A percentile compares a stretch with the other conserved stretches of the same genome.
Evolutionary conservation across 2,888 invertebrate genomes (phyloP).

Genomic region (Alsophila aescularia): DNA sequence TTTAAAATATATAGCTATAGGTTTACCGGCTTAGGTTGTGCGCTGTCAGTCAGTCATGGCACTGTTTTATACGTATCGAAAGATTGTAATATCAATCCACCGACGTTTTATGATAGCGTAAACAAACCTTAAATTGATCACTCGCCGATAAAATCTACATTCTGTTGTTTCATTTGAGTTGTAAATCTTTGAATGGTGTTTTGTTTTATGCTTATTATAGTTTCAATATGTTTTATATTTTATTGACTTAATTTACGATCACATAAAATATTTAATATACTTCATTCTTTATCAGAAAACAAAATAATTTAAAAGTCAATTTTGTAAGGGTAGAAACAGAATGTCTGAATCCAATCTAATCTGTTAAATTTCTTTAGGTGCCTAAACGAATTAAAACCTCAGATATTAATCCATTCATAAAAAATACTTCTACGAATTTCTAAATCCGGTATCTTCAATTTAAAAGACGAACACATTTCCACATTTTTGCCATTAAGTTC

Average conservation of each 20-base stretch:
- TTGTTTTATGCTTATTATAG: not conserved
- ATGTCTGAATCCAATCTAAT: too few species aligned
- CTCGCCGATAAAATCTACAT: conserved; percentile 4
- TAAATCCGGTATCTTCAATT: conserved; percentile 10
- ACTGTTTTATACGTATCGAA: too few species aligned
- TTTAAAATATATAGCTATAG: too few species aligned
- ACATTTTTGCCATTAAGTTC: conserved; percentile 10
- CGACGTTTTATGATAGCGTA: not conserved
- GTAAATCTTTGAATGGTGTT: not conserved
- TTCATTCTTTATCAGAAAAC: not conserved
- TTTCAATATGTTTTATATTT: not conserved
- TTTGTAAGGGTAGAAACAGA: too few species aligned
- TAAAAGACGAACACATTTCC: conserved; percentile 10
- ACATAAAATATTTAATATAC: not conserved
- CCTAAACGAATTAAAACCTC: not conserved
- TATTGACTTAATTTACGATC: not conserved
- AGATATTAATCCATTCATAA: not conserved
- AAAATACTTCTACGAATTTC: conserved; percentile 4
- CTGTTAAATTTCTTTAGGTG: too few species aligned
- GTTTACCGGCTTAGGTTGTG: too few species aligned
- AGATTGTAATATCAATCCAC: not conserved
- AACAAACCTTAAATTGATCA: conserved; percentile 6
- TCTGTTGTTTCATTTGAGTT: not conserved
- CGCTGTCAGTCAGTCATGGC: too few species aligned
- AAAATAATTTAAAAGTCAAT: too few species aligned